Conservation (phyloP, 2,888 invertebrate genomes). For the Barypeithes pellucidus region DNA sequence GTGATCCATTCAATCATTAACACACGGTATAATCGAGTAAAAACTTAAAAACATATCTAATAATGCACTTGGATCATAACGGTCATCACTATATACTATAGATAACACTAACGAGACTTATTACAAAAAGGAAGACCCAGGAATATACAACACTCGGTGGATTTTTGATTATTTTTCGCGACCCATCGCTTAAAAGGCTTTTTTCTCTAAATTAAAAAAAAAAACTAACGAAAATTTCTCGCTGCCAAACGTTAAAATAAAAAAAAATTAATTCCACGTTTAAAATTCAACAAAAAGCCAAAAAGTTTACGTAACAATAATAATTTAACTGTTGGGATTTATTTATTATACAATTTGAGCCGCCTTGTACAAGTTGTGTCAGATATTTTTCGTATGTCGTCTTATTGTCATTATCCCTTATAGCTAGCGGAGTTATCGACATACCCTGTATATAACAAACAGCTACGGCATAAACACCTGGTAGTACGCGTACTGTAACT, state of each 20-base stretch:
- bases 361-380: no score
- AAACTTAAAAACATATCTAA: conserved; percentile 19
- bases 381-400: no score
- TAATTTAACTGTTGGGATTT: neutral
- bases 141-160: neutral
- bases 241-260: neutral
- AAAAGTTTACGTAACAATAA: conserved; percentile 10
- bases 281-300: conserved; percentile 1
- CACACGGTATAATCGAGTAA: conserved; percentile 6
- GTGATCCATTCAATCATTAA: no score
- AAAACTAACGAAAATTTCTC: no score
- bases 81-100: neutral
- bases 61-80: conserved; percentile 21
- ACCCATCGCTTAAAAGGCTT: neutral
- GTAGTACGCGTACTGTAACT: no score
- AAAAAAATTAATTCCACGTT: neutral
- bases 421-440: no score
- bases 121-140: conserved; percentile 19
- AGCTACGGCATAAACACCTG: no score
- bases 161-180: conserved; percentile 3
- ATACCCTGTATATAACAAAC: no score
- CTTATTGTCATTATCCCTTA: no score
- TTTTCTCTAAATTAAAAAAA: no score
- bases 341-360: neutral
- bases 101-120: conserved; percentile 14